A percentile compares a stretch with the other conserved stretches of the same genome.
Evolutionary conservation across 2,113 vertebrate genomes (phyloP).

Genomic region (Aldabrachelys gigantea): DNA sequence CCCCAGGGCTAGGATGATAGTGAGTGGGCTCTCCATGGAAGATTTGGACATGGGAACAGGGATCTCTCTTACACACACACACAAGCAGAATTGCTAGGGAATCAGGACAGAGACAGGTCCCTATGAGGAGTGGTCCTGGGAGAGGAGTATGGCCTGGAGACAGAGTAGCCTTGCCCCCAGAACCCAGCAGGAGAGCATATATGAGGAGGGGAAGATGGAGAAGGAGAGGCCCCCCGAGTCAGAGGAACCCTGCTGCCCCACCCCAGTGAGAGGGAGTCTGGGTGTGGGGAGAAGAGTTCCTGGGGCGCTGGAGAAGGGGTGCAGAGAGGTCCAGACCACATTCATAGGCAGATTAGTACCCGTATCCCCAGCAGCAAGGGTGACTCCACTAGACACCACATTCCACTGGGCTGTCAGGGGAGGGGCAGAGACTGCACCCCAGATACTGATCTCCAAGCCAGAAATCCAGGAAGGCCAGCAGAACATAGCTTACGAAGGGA

Average conservation of each 20-base stretch:
- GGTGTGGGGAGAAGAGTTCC: not conserved
- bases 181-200: not conserved
- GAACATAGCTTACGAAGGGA: no score
- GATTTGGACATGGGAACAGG: not conserved
- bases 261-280: not conserved
- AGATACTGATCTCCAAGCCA: not conserved
- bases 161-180: no score
- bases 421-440: not conserved
- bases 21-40: not conserved
- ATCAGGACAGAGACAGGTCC: not conserved
- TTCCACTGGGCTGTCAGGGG: not conserved
- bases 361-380: not conserved
- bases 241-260: not conserved
- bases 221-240: not conserved
- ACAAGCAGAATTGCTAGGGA: not conserved
- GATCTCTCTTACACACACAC: not conserved
- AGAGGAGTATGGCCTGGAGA: not conserved
- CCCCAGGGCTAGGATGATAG: not conserved
- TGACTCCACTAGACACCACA: not conserved
- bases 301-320: not conserved
- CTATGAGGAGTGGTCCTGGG: not conserved
- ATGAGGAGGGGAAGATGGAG: not conserved
- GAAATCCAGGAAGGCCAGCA: no score
- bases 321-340: not conserved
- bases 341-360: not conserved